Base-by-base conservation (phyloP, 2,888 invertebrate species). In the Lasioglossum figueresi region DNA sequence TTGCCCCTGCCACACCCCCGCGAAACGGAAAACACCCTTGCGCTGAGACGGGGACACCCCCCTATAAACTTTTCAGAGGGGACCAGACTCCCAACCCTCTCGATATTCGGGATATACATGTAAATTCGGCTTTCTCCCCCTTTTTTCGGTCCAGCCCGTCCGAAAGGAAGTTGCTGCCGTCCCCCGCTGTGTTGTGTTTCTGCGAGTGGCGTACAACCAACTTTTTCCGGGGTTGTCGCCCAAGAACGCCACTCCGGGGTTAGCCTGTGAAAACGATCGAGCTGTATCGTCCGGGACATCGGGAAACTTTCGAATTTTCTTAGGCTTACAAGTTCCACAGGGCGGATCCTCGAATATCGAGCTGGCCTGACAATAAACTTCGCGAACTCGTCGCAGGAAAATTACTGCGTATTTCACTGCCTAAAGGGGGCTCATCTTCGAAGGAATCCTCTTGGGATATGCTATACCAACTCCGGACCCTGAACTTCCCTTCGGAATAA, bases 41-140 rank as follows among this genome's bases (percentile, higher is more conserved):
- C 72, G 27, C 27, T 3, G 77, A 23, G 66, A 31, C 31, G 23
- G 48, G 16, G 10, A 71, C 37, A 10, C 71, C 79, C 78, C 66
- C 76, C 52, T n/a, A 0, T 23, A 34, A 85, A 86, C 76, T 82
- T 85, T 79, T 27, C 48, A 52, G 56, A 72, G 34, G 78, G 77
- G 75, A 45, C 10, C 4, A 23, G 37, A 66, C 76, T 4, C 31
- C 10, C 56, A 6, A 12, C 23, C 81, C 75, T 84, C 68, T 76
- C 78, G 85, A 85, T 84, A 76, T 82, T 82, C 78, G 71, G 31
- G 34, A 66, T 34, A 12, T 70, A 79, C 78, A 83, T 78, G 87
- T 80, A 79, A 70, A 80, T 79, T 86, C 52, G 8, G 40, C 12
- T 45, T 72, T 72, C 66, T 12, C 56, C 27, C 8, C 5, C 48